Percentiles rank a stretch among this genome's conserved stretches.
phyloP scores from a whole-genome alignment of 2,797 vertebrate genomes.

The Sebastes cheni region DNA sequence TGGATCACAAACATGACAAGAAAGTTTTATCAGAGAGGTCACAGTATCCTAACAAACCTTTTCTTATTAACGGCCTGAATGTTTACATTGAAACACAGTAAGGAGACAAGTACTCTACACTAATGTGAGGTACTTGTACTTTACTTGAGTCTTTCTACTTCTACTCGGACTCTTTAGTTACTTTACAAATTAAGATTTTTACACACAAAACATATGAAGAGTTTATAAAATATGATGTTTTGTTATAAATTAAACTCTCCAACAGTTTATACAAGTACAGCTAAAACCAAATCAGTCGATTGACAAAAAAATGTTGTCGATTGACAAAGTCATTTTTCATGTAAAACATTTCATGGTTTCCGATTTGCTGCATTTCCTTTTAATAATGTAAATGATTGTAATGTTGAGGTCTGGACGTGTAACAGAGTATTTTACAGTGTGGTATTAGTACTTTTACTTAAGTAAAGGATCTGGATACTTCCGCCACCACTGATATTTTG shows the following conservation, averaged over 20 bases:
- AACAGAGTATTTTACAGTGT: neutral
- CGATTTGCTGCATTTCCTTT: too few species aligned
- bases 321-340: too few species aligned
- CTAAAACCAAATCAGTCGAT: too few species aligned
- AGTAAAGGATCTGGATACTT: neutral
- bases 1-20: neutral
- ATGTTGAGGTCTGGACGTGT: neutral
- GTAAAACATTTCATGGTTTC: too few species aligned
- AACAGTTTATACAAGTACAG: too few species aligned
- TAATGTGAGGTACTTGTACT: neutral
- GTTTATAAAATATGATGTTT: too few species aligned
- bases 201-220: neutral
- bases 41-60: neutral
- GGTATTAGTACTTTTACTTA: neutral
- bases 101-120: neutral
- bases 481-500: neutral
- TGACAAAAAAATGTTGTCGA: too few species aligned
- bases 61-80: neutral
- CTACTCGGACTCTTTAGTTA: too few species aligned
- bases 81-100: neutral
- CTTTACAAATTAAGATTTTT: neutral
- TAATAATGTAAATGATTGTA: too few species aligned
- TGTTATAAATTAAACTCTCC: too few species aligned
- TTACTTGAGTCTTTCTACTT: too few species aligned
- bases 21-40: neutral